Evolutionary conservation across 2,888 invertebrate species (phyloP), one percentile per base, ranked within the genome.

Genomic region (Drosophila tripunctata): DNA sequence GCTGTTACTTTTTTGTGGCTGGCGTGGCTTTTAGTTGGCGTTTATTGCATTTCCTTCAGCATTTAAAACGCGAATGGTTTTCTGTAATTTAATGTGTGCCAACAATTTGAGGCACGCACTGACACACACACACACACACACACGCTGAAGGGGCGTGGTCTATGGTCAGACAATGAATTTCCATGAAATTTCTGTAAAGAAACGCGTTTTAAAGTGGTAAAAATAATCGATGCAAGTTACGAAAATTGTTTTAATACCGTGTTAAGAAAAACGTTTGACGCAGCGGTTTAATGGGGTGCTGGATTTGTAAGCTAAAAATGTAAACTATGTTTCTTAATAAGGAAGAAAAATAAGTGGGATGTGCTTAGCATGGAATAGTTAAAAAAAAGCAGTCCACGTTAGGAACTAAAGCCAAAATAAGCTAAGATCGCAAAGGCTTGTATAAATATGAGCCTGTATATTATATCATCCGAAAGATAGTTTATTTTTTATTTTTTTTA

Each of bases 1-100:
- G 10, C 22, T 38, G 21, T 22, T 40, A 31, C 33, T 50, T 22
- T 48, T 35, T 40, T 58, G 51, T 50, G 35, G 63, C 47, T 64
- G 61, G 63, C 64, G 71, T 78, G 64, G 71, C 79, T 75, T 75
- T 82, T 67, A 64, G 67, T 63, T 82, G 81, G 84, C 78, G 67
- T 78, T 79, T 79, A 79, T 79, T 79, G 81, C 81, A 78, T 75
- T 81, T 81, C 61, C 70, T 58, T 57, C 52, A 51, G 63, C 78
- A 81, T 80, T 78, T 84, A 78, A 78, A 78, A 77, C 81, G 65
- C 70, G 74, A 73, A 67, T 31, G 65, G 61, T 47, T 27, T 48
- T 27, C 58, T 47, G 77, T 64, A 73, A 83, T 83, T 83, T 80
- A 83, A 83, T 77, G 78, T 67, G 70, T 58, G 81, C 63, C 63